These are phyloP conservation scores for Octonoba sinensis DNA, from an alignment of 2,888 invertebrate genomes.

Conservation along the genomic window DNA sequence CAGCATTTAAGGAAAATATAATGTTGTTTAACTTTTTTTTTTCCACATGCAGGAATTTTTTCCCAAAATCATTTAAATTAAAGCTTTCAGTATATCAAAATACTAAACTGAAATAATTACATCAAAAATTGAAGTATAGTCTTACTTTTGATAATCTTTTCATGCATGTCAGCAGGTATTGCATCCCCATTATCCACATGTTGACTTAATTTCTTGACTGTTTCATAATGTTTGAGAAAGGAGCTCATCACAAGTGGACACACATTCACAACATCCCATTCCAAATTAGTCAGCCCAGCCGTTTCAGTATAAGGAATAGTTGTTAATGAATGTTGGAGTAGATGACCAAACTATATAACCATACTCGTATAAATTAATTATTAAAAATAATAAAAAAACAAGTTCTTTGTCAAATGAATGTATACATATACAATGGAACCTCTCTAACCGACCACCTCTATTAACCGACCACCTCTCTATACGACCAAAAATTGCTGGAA, in stretches of 20 bases:
- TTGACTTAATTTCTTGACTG: conserved; percentile 77
- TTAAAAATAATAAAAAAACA: conserved; percentile 9
- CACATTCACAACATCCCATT: conserved; percentile 93
- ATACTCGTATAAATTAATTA: too few relatives aligned
- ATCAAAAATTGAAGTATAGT: too few relatives aligned
- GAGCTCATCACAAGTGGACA: conserved; percentile 86
- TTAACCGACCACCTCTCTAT: too few relatives aligned
- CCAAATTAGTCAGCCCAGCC: conserved; percentile 86
- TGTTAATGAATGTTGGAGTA: conserved; percentile 87
- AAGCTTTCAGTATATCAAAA: too few relatives aligned
- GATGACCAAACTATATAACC: conserved; percentile 81
- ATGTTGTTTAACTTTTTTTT: not conserved
- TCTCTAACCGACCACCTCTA: too few relatives aligned
- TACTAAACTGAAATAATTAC: too few relatives aligned
- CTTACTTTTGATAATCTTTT: conserved; percentile 75
- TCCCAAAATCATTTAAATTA: too few relatives aligned
- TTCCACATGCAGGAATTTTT: too few relatives aligned
- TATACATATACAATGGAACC: not conserved
- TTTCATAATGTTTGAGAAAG: conserved; percentile 81
- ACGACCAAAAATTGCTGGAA: too few relatives aligned
- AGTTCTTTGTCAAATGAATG: not conserved
- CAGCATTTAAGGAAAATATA: not conserved
- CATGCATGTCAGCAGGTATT: conserved; percentile 78
- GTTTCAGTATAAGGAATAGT: conserved; percentile 83
- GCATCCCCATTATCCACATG: conserved; percentile 83